phyloP scores from a whole-genome alignment of 2,113 vertebrate species.

The Phycodurus eques region DNA sequence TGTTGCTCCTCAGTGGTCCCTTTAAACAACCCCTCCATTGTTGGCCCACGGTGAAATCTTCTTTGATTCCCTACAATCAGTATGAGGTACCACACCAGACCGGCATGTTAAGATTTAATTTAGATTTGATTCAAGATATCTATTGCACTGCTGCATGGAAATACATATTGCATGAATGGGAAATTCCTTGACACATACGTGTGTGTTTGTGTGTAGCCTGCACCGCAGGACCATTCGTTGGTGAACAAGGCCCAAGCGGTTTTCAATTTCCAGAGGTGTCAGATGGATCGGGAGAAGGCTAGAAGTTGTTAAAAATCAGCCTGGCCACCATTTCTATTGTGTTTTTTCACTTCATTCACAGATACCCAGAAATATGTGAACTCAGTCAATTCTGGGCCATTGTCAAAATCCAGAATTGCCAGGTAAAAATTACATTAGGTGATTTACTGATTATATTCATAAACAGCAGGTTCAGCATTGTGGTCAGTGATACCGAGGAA shows the following conservation, averaged over 20 bases:
- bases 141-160: slow-evolving; percentile 35
- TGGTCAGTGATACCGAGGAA: slow-evolving; percentile 25
- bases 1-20: slow-evolving; percentile 28
- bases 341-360: slow-evolving; percentile 51
- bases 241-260: slow-evolving; percentile 53
- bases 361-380: slow-evolving; percentile 52
- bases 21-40: slow-evolving; percentile 49
- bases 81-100: slow-evolving; percentile 27
- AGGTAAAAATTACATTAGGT: slow-evolving; percentile 38
- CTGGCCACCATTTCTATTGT: slow-evolving; percentile 47
- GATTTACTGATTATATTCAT: slow-evolving; percentile 49
- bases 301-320: slow-evolving; percentile 61
- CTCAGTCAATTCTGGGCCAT: slow-evolving; percentile 37
- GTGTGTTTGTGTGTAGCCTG: slow-evolving; percentile 41
- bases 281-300: slow-evolving; percentile 50
- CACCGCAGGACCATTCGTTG: slow-evolving; percentile 47
- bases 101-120: slow-evolving; percentile 70
- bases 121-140: slow-evolving; percentile 74
- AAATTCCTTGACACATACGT: slow-evolving; percentile 30
- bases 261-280: slow-evolving; percentile 74
- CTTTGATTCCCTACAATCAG: slow-evolving; percentile 27
- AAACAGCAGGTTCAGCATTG: slow-evolving; percentile 54
- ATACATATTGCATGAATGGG: slow-evolving; percentile 67
- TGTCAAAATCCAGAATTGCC: slow-evolving; percentile 39
- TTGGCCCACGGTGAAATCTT: slow-evolving; percentile 38